Percentiles rank a stretch among this genome's conserved stretches.
Conservation (phyloP, 2,113 vertebrate genomes). For the Semnornis frantzii region DNA sequence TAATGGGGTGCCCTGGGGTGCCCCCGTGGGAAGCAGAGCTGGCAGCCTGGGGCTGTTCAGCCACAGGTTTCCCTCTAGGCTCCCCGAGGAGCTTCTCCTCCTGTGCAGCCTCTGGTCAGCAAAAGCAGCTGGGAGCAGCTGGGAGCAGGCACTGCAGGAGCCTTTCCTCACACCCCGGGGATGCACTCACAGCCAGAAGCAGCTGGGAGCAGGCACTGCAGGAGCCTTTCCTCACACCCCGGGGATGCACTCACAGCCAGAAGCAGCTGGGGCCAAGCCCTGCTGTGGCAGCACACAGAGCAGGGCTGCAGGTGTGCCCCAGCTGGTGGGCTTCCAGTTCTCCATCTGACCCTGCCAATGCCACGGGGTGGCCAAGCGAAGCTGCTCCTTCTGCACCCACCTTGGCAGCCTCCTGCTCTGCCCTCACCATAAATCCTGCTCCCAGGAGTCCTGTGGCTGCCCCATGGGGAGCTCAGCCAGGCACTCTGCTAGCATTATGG, state of each 20-base stretch:
- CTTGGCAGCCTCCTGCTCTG: accelerated
- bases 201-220: not conserved
- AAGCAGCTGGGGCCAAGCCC: not conserved
- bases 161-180: not conserved
- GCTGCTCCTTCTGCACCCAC: not conserved
- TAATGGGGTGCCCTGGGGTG: not conserved
- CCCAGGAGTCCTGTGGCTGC: not conserved
- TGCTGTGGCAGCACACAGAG: not conserved
- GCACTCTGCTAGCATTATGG: too few relatives aligned
- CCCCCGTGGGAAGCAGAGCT: not conserved
- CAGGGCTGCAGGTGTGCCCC: not conserved
- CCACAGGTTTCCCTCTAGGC: not conserved
- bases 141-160: not conserved
- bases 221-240: too few relatives aligned
- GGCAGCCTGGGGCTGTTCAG: not conserved
- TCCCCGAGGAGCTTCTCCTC: accelerated
- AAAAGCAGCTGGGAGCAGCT: not conserved
- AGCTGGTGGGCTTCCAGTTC: not conserved
- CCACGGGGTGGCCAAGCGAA: not conserved
- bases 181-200: not conserved
- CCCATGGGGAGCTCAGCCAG: accelerated
- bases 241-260: not conserved
- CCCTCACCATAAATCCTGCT: not conserved
- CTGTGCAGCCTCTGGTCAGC: accelerated
- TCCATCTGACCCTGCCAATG: not conserved